phyloP scores from a whole-genome alignment of 2,797 vertebrate genomes.

The Pseudochirops corinnae region DNA sequence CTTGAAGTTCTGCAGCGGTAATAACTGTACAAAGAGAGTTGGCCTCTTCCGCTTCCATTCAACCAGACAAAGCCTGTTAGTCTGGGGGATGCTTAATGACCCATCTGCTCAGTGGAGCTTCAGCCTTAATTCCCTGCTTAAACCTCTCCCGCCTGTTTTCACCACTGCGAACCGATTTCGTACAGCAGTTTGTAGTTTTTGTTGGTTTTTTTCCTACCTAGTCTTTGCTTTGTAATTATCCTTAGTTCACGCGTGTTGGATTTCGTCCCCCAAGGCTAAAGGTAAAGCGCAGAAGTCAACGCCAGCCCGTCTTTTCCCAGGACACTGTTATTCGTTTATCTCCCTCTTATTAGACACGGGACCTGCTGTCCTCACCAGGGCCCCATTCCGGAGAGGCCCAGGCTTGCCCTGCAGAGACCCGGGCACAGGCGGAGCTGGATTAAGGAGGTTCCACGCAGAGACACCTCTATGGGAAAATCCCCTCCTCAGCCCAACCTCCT shows the following conservation, averaged over 20 bases:
- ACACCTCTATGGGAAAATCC: neutral
- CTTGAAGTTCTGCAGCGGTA: neutral
- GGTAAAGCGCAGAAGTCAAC: neutral
- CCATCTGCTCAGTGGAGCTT: constrained; percentile 4
- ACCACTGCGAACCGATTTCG: neutral
- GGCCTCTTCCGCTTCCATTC: neutral
- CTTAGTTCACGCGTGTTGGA: neutral
- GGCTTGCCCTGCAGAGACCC: neutral
- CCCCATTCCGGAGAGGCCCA: neutral
- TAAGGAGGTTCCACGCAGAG: neutral
- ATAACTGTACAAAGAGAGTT: neutral
- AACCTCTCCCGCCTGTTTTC: neutral
- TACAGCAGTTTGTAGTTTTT: neutral
- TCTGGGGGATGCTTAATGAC: neutral
- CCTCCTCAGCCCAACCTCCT: neutral
- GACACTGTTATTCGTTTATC: neutral
- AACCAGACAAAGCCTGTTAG: neutral
- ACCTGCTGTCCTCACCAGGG: neutral
- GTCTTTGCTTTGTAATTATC: neutral
- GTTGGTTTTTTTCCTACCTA: neutral
- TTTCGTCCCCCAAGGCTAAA: neutral
- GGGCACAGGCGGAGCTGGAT: neutral
- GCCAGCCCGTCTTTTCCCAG: neutral
- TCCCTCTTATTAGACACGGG: neutral
- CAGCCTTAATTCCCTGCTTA: neutral